A percentile compares a stretch with the other conserved stretches of the same genome.
Evolutionary conservation across 2,797 vertebrate genomes (phyloP).

Genomic region (Morus bassanus): DNA sequence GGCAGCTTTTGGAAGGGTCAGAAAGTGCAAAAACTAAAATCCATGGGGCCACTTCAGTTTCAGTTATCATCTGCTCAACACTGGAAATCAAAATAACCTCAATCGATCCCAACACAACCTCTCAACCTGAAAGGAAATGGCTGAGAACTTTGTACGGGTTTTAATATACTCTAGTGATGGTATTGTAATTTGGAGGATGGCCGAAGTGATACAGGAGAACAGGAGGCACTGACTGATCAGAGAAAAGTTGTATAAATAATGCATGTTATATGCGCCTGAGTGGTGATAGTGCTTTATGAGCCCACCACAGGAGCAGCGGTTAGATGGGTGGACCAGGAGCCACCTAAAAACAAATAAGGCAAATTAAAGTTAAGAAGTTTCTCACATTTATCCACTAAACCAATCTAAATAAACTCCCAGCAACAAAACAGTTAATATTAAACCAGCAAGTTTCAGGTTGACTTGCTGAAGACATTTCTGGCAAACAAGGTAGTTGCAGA

Average conservation of each 20-base stretch:
- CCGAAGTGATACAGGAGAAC: not conserved
- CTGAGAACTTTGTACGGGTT: not conserved
- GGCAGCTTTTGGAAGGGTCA: not conserved
- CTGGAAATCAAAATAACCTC: not conserved
- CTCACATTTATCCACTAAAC: not conserved
- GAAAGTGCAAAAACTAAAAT: not conserved
- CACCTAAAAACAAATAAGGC: not conserved
- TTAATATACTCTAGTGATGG: not conserved
- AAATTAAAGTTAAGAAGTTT: not conserved
- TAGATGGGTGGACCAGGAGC: not conserved
- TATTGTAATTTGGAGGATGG: not conserved
- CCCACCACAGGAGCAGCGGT: not conserved
- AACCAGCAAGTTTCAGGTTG: slow-evolving; percentile 30
- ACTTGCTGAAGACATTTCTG: not conserved
- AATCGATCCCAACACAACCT: not conserved
- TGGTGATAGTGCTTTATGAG: not conserved
- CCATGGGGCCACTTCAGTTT: not conserved
- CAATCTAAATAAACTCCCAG: not conserved
- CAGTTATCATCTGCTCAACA: not conserved
- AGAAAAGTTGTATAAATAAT: not conserved
- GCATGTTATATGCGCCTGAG: not conserved
- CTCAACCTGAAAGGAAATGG: not conserved
- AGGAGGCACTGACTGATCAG: not conserved
- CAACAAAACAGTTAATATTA: not conserved
- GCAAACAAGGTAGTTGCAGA: slow-evolving; percentile 1